Percentiles rank a stretch among this genome's conserved stretches.
Evolutionary conservation across 2,888 invertebrate genomes (phyloP).

Genomic region (Stictocephala bisonia): DNA sequence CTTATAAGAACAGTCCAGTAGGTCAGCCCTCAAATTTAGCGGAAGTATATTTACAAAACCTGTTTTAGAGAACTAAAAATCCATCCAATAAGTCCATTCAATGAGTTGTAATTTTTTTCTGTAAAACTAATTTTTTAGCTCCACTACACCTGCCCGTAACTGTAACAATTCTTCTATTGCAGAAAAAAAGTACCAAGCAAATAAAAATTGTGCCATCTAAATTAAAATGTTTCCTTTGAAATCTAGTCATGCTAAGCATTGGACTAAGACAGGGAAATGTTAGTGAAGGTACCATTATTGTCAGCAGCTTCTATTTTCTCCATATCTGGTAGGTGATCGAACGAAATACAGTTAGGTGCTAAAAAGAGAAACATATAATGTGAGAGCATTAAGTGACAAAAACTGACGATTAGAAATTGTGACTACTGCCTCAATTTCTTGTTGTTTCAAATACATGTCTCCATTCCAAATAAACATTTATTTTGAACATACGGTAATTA

Average conservation of each 20-base stretch:
- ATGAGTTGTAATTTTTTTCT: too few species aligned
- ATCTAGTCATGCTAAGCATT: slow-evolving; percentile 35
- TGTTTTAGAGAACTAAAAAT: too few species aligned
- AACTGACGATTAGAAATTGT: slow-evolving; percentile 33
- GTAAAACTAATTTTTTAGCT: too few species aligned
- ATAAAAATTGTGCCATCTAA: too few species aligned
- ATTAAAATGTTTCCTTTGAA: too few species aligned
- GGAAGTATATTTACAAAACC: too few species aligned
- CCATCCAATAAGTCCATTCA: too few species aligned
- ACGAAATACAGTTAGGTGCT: slow-evolving; percentile 60
- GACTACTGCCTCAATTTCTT: slow-evolving; percentile 3
- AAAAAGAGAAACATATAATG: slow-evolving; percentile 56
- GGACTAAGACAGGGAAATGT: not conserved
- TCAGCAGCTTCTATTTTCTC: slow-evolving; percentile 60
- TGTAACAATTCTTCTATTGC: too few species aligned
- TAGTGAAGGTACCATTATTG: slow-evolving; percentile 57
- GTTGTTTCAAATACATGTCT: slow-evolving; percentile 9
- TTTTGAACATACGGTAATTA: not conserved
- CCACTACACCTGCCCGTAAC: too few species aligned
- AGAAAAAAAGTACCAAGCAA: too few species aligned
- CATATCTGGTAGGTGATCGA: slow-evolving; percentile 60
- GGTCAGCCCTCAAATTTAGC: too few species aligned
- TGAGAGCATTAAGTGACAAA: slow-evolving; percentile 33
- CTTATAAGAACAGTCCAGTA: too few species aligned
- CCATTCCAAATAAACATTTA: not conserved